phyloP scores from a whole-genome alignment of 2,113 vertebrate genomes.

The Tragelaphus buxtoni region DNA sequence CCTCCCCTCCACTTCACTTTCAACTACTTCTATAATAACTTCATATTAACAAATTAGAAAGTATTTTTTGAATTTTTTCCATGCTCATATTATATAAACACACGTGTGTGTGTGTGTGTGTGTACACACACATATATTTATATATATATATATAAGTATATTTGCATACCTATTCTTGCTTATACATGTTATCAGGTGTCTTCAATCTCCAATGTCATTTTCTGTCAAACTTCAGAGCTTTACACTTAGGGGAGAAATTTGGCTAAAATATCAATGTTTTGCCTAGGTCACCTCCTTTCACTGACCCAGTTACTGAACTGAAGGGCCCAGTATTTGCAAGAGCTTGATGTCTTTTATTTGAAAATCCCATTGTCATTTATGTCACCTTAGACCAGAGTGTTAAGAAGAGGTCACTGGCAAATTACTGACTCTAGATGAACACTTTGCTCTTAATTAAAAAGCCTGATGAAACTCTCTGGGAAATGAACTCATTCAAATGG shows the following conservation, averaged over 20 bases:
- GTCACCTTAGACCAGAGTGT: conserved; percentile 67
- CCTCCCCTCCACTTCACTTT: neutral
- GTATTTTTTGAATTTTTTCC: neutral
- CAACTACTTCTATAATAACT: neutral
- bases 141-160: neutral
- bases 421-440: conserved; percentile 76
- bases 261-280: neutral
- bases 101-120: neutral
- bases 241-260: neutral
- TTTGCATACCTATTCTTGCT: neutral
- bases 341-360: conserved; percentile 73
- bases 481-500: conserved; percentile 81
- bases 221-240: neutral
- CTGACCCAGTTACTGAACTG: conserved; percentile 48
- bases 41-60: neutral
- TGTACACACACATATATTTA: accelerated
- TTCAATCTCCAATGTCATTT: neutral
- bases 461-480: conserved; percentile 78
- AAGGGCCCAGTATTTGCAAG: conserved; percentile 44
- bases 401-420: conserved; percentile 77
- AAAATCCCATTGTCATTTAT: conserved; percentile 71
- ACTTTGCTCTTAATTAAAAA: conserved; percentile 83
- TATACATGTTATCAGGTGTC: neutral
- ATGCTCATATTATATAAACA: neutral
- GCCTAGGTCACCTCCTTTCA: neutral